Percentiles rank a stretch among this genome's conserved stretches.
Evolutionary conservation across 2,888 invertebrate genomes (phyloP).

Genomic region (Elmis aenea): DNA sequence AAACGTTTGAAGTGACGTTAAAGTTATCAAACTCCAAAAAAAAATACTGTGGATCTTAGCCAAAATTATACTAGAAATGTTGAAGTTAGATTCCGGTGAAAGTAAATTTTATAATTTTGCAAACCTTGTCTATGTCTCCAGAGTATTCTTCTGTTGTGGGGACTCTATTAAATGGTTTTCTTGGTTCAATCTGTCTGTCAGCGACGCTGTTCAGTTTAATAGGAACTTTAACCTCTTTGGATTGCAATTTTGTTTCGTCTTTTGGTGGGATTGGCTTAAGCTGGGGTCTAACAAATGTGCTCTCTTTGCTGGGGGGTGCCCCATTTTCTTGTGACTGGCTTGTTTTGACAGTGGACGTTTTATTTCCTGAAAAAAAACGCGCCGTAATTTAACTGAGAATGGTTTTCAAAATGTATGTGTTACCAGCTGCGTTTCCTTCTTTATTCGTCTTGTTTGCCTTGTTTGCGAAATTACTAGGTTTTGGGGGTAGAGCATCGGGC

Average conservation of each 20-base stretch:
- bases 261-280: constrained; percentile 41
- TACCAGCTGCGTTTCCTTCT: constrained; percentile 2
- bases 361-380: constrained; percentile 1
- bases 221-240: constrained; percentile 43
- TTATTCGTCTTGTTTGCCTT: no score
- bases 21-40: no score
- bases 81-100: constrained; percentile 1
- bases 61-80: no score
- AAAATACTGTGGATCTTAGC: no score
- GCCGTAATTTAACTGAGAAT: not conserved
- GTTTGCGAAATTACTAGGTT: no score
- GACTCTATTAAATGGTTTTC: constrained; percentile 9
- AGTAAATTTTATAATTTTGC: not conserved
- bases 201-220: constrained; percentile 42
- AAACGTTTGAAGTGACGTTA: no score
- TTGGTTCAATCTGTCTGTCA: constrained; percentile 37
- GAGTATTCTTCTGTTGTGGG: constrained; percentile 6
- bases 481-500: constrained; percentile 52
- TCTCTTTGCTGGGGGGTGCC: constrained; percentile 29
- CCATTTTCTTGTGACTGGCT: constrained; percentile 43
- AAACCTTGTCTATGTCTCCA: constrained; percentile 14
- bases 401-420: not conserved
- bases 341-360: no score
- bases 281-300: constrained; percentile 39
- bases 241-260: constrained; percentile 35